These are phyloP conservation scores for Lypha dubia DNA, from an alignment of 2,888 invertebrate genomes.

Conservation along the genomic window DNA sequence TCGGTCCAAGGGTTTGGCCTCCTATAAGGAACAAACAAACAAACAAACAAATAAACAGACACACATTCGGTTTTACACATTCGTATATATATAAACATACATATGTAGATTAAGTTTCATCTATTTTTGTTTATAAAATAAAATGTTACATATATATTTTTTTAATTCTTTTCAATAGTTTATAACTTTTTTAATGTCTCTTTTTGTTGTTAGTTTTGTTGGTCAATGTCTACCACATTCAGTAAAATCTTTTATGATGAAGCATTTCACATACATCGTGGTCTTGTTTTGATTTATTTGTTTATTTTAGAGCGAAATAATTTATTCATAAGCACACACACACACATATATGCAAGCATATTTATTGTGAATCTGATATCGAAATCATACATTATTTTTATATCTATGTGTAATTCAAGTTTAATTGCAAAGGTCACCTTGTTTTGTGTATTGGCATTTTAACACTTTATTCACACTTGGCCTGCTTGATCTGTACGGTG, in stretches of 20 bases:
- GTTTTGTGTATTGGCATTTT: conserved; percentile 46
- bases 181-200: background rate
- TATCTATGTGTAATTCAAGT: conserved; percentile 50
- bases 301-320: background rate
- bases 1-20: too few species aligned
- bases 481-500: background rate
- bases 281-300: background rate
- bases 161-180: background rate
- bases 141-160: background rate
- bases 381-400: background rate
- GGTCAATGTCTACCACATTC: conserved; percentile 64
- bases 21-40: too few species aligned
- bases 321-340: background rate
- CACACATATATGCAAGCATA: too few species aligned
- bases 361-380: too few species aligned
- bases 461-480: conserved; percentile 43
- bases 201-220: conserved; percentile 27
- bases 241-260: background rate
- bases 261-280: background rate
- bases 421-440: conserved; percentile 61
- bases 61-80: too few species aligned
- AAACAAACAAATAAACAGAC: too few species aligned
- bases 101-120: background rate
- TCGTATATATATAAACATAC: too few species aligned
- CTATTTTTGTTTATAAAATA: background rate